A percentile compares a stretch with the other conserved stretches of the same genome.
These are phyloP conservation scores for Ceratina australensis DNA, from an alignment of 1,140 invertebrate species.

Conservation along the genomic window DNA sequence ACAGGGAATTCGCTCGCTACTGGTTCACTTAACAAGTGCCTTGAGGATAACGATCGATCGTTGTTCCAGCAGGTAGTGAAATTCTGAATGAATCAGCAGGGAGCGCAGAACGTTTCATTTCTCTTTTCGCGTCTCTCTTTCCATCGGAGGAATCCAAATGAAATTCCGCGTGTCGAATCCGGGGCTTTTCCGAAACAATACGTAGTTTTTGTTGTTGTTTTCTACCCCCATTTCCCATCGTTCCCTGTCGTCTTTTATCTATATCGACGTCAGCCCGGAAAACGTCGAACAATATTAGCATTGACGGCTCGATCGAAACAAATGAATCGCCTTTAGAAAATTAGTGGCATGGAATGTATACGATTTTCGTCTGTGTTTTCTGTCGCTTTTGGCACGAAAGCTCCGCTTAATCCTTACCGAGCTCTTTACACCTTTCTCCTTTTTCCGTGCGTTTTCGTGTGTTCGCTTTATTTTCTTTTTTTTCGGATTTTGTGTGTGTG, in stretches of 20 bases:
- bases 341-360: constrained; percentile 5
- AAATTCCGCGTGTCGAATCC: constrained; percentile 12
- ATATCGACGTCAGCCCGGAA: neutral
- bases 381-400: neutral
- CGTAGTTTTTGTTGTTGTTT: neutral
- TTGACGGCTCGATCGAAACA: constrained; percentile 7
- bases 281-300: neutral
- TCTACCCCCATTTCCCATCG: too few relatives aligned
- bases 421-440: neutral
- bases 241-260: neutral
- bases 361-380: neutral
- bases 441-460: neutral
- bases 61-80: constrained; percentile 26
- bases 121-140: constrained; percentile 5
- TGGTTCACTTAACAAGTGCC: constrained; percentile 35
- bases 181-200: neutral
- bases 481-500: too few relatives aligned
- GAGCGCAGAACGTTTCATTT: constrained; percentile 22
- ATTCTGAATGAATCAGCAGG: constrained; percentile 31
- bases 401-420: neutral
- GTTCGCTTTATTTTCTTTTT: constrained; percentile 12
- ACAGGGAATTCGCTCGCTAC: constrained; percentile 5
- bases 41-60: constrained; percentile 46
- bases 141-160: neutral
- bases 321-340: constrained; percentile 4